Percentiles rank a stretch among this genome's conserved stretches.
Evolutionary conservation across 2,888 invertebrate genomes (phyloP).

Genomic region (Asteroscopus sphinx): DNA sequence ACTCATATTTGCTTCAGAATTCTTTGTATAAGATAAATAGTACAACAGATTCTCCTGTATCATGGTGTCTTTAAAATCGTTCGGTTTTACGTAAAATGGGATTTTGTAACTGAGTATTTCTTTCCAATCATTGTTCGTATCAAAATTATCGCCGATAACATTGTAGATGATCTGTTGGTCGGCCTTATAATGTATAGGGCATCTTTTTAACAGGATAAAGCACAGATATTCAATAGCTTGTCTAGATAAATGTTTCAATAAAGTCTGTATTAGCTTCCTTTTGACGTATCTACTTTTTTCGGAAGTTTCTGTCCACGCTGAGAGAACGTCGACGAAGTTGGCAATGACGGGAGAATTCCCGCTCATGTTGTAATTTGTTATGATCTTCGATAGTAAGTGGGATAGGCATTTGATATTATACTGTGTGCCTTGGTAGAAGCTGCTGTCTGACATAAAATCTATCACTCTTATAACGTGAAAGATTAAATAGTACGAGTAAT

Average conservation of each 20-base stretch:
- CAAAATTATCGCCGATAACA: constrained; percentile 87
- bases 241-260: constrained; percentile 89
- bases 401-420: constrained; percentile 84
- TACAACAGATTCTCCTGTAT: constrained; percentile 90
- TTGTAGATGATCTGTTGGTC: constrained; percentile 79
- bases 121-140: constrained; percentile 91
- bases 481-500: constrained; percentile 90
- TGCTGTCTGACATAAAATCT: constrained; percentile 89
- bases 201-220: constrained; percentile 87
- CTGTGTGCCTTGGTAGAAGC: constrained; percentile 67
- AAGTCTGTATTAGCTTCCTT: constrained; percentile 81
- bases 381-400: constrained; percentile 90
- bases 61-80: constrained; percentile 89
- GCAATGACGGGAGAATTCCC: constrained; percentile 82
- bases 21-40: constrained; percentile 87
- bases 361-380: constrained; percentile 88
- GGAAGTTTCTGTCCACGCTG: constrained; percentile 81
- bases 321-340: constrained; percentile 88
- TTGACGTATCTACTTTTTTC: constrained; percentile 76
- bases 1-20: constrained; percentile 67
- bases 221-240: constrained; percentile 90
- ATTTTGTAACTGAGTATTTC: constrained; percentile 88
- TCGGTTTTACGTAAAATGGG: constrained; percentile 80
- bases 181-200: constrained; percentile 80
- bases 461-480: constrained; percentile 91